Evolutionary conservation across 2,113 vertebrate species (phyloP).

Genomic region (Ondatra zibethicus): DNA sequence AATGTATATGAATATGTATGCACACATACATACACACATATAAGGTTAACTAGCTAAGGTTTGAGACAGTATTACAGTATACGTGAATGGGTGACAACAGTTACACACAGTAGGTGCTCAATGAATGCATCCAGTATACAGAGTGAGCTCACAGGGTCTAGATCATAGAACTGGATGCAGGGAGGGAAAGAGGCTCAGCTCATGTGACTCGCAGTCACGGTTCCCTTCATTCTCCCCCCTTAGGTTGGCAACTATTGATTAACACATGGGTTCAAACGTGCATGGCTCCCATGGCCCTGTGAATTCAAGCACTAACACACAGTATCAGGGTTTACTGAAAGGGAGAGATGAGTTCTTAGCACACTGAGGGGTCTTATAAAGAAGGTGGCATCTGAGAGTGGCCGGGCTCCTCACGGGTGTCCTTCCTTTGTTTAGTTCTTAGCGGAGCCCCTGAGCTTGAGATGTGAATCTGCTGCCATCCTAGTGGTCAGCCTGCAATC

Average conservation of each 20-base stretch:
- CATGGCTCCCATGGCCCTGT: neutral
- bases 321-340: neutral
- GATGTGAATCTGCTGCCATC: too few relatives aligned
- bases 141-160: neutral
- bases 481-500: too few relatives aligned
- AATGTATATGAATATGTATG: too few relatives aligned
- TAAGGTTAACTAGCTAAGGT: neutral
- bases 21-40: too few relatives aligned
- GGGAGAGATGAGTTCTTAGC: neutral
- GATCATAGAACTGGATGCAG: neutral
- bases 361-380: neutral
- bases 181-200: neutral
- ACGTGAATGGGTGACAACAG: neutral
- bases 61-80: neutral
- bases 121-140: too few relatives aligned
- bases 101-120: neutral
- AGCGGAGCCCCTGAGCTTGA: neutral
- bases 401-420: neutral
- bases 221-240: neutral
- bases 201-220: neutral
- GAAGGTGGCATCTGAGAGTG: neutral
- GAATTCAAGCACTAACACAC: neutral
- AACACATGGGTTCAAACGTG: too few relatives aligned
- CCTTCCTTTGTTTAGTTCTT: neutral
- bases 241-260: neutral